phyloP scores from a whole-genome alignment of 2,113 vertebrate species.

The Nestor notabilis region DNA sequence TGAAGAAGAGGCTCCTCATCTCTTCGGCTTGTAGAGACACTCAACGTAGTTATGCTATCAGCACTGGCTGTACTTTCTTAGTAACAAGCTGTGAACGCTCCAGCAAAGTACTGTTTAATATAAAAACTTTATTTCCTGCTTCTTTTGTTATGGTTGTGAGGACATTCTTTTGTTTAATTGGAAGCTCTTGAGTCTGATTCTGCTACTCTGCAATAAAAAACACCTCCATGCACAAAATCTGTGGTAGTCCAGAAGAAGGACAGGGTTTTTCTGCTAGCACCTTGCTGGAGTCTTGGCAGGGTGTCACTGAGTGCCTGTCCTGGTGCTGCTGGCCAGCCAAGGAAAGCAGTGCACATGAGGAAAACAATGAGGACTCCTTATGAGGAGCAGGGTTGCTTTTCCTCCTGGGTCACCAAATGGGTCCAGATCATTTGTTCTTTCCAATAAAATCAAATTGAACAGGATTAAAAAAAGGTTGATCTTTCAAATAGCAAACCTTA shows the following conservation, averaged over 20 bases:
- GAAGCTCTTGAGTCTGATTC: background rate
- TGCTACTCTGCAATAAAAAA: background rate
- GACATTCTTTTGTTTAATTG: background rate
- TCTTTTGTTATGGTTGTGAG: background rate
- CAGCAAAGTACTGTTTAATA: background rate
- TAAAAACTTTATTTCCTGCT: background rate
- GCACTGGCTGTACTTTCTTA: background rate
- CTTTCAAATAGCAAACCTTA: background rate
- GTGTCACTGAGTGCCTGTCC: background rate
- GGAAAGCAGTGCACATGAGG: background rate
- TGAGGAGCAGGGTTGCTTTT: background rate
- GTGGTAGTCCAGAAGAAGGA: background rate
- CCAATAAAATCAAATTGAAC: constrained; percentile 18
- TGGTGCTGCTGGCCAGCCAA: background rate
- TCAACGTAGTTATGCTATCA: background rate
- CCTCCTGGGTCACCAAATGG: background rate
- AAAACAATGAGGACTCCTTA: background rate
- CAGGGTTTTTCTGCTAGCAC: background rate
- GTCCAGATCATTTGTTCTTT: background rate
- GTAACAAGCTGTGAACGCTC: background rate
- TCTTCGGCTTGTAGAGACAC: background rate
- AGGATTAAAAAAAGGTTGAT: background rate
- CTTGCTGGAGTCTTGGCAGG: background rate
- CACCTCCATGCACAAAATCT: background rate
- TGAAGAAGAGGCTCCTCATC: background rate